phyloP scores from a whole-genome alignment of 2,888 invertebrate species.

The Spatulosminthurus flaviceps region DNA sequence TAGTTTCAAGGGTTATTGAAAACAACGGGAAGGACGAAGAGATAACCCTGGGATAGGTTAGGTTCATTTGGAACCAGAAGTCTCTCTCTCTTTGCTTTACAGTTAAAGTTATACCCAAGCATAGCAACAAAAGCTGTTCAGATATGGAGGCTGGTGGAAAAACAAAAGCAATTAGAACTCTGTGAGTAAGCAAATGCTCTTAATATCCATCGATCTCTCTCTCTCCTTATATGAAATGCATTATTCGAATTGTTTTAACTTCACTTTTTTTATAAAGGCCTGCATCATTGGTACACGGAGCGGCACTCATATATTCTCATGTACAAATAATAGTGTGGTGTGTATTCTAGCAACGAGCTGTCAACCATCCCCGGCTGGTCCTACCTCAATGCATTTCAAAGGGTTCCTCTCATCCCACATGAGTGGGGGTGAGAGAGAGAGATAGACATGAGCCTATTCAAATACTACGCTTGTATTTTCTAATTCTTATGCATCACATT shows the following conservation, averaged over 20 bases:
- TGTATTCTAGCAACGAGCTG: background rate
- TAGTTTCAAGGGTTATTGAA: constrained; percentile 27
- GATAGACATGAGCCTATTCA: constrained; percentile 18
- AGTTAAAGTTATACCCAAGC: background rate
- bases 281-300: too few species aligned
- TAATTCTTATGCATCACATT: background rate
- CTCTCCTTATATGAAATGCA: too few species aligned
- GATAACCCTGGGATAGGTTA: constrained; percentile 23
- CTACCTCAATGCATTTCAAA: constrained; percentile 28
- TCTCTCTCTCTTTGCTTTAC: background rate
- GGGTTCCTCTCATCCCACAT: constrained; percentile 18
- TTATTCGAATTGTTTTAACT: too few species aligned
- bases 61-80: background rate
- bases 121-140: background rate
- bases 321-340: too few species aligned
- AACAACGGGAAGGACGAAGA: constrained; percentile 3
- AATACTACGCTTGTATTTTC: background rate
- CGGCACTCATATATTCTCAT: too few species aligned
- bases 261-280: too few species aligned
- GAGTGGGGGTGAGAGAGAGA: background rate
- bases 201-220: background rate
- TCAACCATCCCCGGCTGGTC: constrained; percentile 11
- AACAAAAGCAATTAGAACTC: constrained; percentile 45
- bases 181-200: constrained; percentile 8
- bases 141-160: constrained; percentile 22